Percentiles rank a stretch among this genome's conserved stretches.
phyloP scores from a whole-genome alignment of 2,113 vertebrate genomes.

The Dasyornis broadbenti region DNA sequence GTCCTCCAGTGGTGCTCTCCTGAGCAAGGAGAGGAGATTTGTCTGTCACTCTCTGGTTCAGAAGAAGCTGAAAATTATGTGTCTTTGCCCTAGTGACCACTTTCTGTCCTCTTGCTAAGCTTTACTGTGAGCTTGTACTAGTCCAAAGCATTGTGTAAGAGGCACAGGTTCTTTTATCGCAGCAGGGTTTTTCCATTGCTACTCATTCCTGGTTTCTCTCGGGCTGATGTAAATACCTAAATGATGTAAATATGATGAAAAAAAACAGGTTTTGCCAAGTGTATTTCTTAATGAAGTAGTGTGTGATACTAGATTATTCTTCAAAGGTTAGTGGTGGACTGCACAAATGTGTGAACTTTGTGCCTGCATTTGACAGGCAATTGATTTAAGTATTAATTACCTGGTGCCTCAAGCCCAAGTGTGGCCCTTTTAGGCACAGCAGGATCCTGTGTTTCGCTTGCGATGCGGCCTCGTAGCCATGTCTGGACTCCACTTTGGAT shows the following conservation, averaged over 20 bases:
- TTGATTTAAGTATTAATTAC: slow-evolving; percentile 82
- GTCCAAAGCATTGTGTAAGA: background rate
- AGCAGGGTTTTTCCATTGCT: background rate
- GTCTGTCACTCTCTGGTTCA: background rate
- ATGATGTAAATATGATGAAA: too few species aligned
- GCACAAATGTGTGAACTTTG: slow-evolving; percentile 73
- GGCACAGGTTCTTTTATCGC: background rate
- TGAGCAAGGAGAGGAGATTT: background rate
- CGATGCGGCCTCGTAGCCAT: rapidly evolving
- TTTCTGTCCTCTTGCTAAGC: background rate
- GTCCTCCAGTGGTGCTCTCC: rapidly evolving
- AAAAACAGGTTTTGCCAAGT: slow-evolving; percentile 11
- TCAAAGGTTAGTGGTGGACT: slow-evolving; percentile 67
- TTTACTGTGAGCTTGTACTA: background rate
- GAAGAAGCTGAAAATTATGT: background rate
- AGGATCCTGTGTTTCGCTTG: background rate
- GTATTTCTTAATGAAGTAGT: slow-evolving; percentile 54
- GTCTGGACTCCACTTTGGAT: slow-evolving; percentile 25
- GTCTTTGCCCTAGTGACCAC: background rate
- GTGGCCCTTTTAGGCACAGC: slow-evolving; percentile 22
- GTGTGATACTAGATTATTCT: slow-evolving; percentile 64
- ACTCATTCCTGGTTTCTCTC: background rate
- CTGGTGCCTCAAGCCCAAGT: slow-evolving; percentile 56
- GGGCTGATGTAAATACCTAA: background rate
- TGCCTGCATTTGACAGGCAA: slow-evolving; percentile 75